A percentile compares a stretch with the other conserved stretches of the same genome.
phyloP scores from a whole-genome alignment of 1,140 invertebrate genomes.

The Dendroctonus valens region DNA sequence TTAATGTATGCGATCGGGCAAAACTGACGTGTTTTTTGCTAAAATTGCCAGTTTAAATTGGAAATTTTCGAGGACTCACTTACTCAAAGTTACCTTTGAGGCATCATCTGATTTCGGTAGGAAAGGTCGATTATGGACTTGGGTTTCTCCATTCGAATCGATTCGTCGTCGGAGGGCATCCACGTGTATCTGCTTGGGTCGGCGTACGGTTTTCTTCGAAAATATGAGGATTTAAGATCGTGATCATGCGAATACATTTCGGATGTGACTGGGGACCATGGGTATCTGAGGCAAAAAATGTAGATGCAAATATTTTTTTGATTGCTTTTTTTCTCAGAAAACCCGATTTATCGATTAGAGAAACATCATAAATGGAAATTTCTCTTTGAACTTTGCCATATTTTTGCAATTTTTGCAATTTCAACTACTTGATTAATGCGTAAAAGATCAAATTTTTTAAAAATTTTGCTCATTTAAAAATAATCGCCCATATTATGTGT shows the following conservation, averaged over 20 bases:
- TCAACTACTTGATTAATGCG: too few relatives aligned
- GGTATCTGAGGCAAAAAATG: slow-evolving; percentile 50
- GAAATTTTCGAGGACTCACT: background rate
- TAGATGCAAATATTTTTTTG: background rate
- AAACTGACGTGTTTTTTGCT: slow-evolving; percentile 89
- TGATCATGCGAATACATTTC: slow-evolving; percentile 62
- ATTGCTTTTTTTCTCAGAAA: too few relatives aligned
- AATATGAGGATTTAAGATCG: slow-evolving; percentile 74
- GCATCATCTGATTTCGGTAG: slow-evolving; percentile 31
- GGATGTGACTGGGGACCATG: slow-evolving; percentile 54
- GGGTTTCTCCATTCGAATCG: slow-evolving; percentile 66
- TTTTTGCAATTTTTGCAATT: too few relatives aligned
- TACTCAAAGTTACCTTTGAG: slow-evolving; percentile 27
- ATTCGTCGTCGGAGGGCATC: slow-evolving; percentile 73
- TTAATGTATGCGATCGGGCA: slow-evolving; percentile 78
- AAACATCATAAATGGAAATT: too few relatives aligned
- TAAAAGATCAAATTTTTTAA: too few relatives aligned
- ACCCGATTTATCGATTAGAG: too few relatives aligned
- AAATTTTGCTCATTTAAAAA: too few relatives aligned
- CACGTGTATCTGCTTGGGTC: slow-evolving; percentile 74
- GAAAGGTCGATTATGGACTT: slow-evolving; percentile 53
- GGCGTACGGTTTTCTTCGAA: slow-evolving; percentile 66
- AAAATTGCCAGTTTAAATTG: slow-evolving; percentile 35
- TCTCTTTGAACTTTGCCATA: too few relatives aligned
- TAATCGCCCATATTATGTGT: too few relatives aligned